Conservation (phyloP, 2,113 vertebrate genomes). For the Spermophilus dauricus region DNA sequence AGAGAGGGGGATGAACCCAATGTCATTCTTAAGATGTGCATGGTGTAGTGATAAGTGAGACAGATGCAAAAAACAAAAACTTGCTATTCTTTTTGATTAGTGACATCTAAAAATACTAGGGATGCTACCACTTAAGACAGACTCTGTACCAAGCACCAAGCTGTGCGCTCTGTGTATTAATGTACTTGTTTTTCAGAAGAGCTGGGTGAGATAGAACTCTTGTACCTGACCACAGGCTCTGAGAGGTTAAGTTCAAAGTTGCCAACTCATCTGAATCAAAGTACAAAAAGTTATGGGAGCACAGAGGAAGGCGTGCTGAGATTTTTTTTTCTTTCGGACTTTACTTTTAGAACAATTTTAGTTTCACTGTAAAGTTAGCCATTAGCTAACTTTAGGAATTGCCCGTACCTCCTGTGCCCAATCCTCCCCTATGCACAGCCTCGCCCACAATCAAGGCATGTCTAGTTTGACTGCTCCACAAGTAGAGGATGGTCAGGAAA, state of each 20-base stretch:
- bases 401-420: fast-evolving
- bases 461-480: neutral
- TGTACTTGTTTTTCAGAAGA: neutral
- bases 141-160: neutral
- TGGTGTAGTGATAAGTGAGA: neutral
- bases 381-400: neutral
- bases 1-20: too few species aligned
- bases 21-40: neutral
- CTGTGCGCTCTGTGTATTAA: neutral
- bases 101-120: neutral
- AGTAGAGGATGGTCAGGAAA: neutral
- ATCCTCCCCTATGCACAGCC: too few species aligned
- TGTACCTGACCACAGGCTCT: neutral
- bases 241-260: neutral
- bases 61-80: neutral
- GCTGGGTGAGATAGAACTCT: neutral
- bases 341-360: neutral
- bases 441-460: neutral
- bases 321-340: neutral
- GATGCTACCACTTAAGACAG: neutral
- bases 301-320: neutral
- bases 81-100: neutral
- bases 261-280: neutral
- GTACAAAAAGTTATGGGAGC: neutral
- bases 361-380: neutral